Conservation (phyloP, 2,888 invertebrate species). For the Leucophenga montana region DNA sequence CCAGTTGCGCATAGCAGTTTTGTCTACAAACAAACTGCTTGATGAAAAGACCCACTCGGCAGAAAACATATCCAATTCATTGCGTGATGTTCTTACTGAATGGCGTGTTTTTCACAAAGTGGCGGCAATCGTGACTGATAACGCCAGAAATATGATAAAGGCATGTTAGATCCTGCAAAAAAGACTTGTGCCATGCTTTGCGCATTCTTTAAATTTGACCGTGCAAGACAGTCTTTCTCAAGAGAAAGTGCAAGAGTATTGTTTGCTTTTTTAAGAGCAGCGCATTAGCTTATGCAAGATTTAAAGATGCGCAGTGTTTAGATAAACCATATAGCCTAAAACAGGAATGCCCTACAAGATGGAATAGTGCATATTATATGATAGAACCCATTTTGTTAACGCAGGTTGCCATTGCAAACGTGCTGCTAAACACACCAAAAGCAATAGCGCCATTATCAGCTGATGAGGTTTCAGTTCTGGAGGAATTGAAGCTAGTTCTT, state of each 20-base stretch:
- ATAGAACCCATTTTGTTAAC: too few relatives aligned
- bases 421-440: too few relatives aligned
- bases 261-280: not conserved
- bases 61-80: conserved; percentile 33
- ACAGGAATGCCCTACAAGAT: too few relatives aligned
- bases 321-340: too few relatives aligned
- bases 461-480: too few relatives aligned
- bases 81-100: conserved; percentile 26
- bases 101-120: conserved; percentile 24
- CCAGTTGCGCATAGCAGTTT: conserved; percentile 25
- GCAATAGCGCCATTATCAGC: too few relatives aligned
- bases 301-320: too few relatives aligned
- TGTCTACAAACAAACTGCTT: conserved; percentile 28
- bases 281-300: too few relatives aligned
- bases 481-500: too few relatives aligned
- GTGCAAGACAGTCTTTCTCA: conserved; percentile 1
- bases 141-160: not conserved
- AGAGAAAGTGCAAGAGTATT: conserved; percentile 19
- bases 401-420: too few relatives aligned
- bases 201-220: conserved; percentile 2
- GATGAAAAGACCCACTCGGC: conserved; percentile 34
- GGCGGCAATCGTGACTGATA: conserved; percentile 17
- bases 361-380: too few relatives aligned
- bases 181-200: conserved; percentile 10
- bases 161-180: conserved; percentile 22